Evolutionary conservation across 2,797 vertebrate species (phyloP).

Genomic region (Malacoctenus gilli): DNA sequence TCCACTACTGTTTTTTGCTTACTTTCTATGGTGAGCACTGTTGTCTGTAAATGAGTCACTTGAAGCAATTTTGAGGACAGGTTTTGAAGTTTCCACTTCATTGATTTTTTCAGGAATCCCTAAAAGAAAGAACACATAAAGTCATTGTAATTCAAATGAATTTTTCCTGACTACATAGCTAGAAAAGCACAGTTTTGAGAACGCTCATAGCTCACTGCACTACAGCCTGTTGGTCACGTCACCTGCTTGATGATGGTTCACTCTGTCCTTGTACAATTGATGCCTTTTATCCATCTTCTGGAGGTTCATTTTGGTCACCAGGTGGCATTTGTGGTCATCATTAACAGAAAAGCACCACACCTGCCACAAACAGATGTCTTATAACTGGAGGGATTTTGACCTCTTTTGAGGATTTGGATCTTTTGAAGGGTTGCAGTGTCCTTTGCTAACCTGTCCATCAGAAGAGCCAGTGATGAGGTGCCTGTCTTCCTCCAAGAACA

Average conservation of each 20-base stretch:
- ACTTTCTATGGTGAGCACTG: conserved; percentile 51
- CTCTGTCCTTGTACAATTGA: conserved; percentile 45
- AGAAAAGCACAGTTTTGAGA: not conserved
- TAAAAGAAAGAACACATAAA: conserved; percentile 37
- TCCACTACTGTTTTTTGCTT: conserved; percentile 23
- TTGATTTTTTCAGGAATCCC: conserved; percentile 43
- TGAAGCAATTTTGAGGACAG: conserved; percentile 72
- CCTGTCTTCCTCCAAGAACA: conserved; percentile 76
- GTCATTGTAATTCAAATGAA: not conserved
- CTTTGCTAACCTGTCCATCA: conserved; percentile 85
- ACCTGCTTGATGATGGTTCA: conserved; percentile 54
- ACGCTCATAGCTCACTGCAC: not conserved
- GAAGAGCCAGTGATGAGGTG: conserved; percentile 85
- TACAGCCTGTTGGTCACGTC: conserved; percentile 1
- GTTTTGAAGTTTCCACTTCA: conserved; percentile 70
- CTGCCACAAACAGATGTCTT: conserved; percentile 64
- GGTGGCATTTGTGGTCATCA: conserved; percentile 77
- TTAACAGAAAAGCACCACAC: conserved; percentile 87
- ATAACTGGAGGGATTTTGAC: not conserved
- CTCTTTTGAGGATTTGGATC: conserved; percentile 6
- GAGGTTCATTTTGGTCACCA: conserved; percentile 82
- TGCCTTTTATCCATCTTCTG: conserved; percentile 81
- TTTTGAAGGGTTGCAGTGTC: not conserved
- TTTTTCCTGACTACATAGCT: not conserved
- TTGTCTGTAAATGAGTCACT: conserved; percentile 32